These are phyloP conservation scores for Steinernema khuongi DNA, from an alignment of 1,140 invertebrate genomes.

Conservation along the genomic window DNA sequence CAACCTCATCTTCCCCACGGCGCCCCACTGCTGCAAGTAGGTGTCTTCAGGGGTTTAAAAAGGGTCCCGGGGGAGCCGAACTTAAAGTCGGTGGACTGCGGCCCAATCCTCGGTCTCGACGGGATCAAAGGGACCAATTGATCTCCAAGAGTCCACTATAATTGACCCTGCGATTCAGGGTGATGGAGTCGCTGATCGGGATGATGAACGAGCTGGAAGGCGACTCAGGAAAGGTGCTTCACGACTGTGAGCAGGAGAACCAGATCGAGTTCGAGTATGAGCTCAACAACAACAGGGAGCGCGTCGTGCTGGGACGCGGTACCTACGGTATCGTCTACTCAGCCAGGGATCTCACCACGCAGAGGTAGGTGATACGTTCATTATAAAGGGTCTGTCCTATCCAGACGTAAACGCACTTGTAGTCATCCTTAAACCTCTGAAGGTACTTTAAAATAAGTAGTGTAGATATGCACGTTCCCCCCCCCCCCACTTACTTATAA, in stretches of 20 bases:
- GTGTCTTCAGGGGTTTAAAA: too few relatives aligned
- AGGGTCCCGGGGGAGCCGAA: too few relatives aligned
- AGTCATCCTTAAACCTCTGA: too few relatives aligned
- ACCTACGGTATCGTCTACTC: slow-evolving; percentile 93
- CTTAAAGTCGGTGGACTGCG: too few relatives aligned
- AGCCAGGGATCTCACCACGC: slow-evolving; percentile 84
- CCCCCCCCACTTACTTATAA: too few relatives aligned
- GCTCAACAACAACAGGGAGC: slow-evolving; percentile 78
- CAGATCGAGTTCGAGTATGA: slow-evolving; percentile 81
- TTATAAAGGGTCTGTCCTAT: too few relatives aligned
- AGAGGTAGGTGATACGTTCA: slow-evolving; percentile 59
- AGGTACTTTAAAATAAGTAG: too few relatives aligned
- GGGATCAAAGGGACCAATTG: too few relatives aligned
- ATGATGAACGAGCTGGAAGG: slow-evolving; percentile 48
- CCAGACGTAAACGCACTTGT: too few relatives aligned
- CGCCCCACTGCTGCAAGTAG: slow-evolving; percentile 70
- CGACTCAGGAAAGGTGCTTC: slow-evolving; percentile 46
- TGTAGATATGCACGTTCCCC: too few relatives aligned
- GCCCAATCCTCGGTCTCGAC: too few relatives aligned
- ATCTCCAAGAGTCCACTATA: too few relatives aligned
- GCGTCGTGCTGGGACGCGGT: slow-evolving; percentile 82
- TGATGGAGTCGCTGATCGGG: slow-evolving; percentile 33
- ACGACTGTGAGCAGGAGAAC: slow-evolving; percentile 40
- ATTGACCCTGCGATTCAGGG: slow-evolving; percentile 23
- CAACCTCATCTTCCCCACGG: slow-evolving; percentile 93